These are phyloP conservation scores for Zoanthus sociatus DNA, from an alignment of 92 coral and sea anemone genomes.

Conservation along the genomic window DNA sequence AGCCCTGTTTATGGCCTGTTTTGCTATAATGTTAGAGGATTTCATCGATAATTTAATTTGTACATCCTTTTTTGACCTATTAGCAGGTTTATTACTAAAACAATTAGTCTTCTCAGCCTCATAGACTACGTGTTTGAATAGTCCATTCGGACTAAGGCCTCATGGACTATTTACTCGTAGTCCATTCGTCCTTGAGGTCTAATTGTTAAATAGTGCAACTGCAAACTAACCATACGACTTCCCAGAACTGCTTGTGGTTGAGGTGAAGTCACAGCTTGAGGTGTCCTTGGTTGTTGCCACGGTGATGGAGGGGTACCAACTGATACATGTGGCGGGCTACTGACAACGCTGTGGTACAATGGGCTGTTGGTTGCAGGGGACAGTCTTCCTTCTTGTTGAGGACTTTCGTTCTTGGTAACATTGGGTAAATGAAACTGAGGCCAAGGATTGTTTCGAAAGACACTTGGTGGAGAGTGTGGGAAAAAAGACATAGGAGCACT, in stretches of 20 bases:
- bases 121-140: too few species aligned
- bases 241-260: conserved; percentile 52
- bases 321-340: conserved; percentile 11
- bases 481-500: conserved; percentile 38
- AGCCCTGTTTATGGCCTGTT: too few species aligned
- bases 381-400: neutral
- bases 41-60: too few species aligned
- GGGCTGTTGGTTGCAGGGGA: conserved; percentile 2
- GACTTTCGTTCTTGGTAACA: neutral
- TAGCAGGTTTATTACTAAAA: too few species aligned
- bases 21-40: too few species aligned
- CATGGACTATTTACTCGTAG: conserved; percentile 13
- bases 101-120: too few species aligned
- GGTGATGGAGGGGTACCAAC: conserved; percentile 38
- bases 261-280: conserved; percentile 20
- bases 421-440: conserved; percentile 6
- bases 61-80: too few species aligned
- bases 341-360: neutral
- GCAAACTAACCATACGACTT: conserved; percentile 78
- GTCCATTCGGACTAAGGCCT: too few species aligned
- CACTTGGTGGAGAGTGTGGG: conserved; percentile 27
- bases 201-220: neutral
- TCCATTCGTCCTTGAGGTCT: neutral
- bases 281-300: conserved; percentile 18
- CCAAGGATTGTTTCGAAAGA: conserved; percentile 26